Evolutionary conservation across 2,797 vertebrate genomes (phyloP), one percentile per base, ranked within the genome.

Genomic region (Urosaurus nigricauda): DNA sequence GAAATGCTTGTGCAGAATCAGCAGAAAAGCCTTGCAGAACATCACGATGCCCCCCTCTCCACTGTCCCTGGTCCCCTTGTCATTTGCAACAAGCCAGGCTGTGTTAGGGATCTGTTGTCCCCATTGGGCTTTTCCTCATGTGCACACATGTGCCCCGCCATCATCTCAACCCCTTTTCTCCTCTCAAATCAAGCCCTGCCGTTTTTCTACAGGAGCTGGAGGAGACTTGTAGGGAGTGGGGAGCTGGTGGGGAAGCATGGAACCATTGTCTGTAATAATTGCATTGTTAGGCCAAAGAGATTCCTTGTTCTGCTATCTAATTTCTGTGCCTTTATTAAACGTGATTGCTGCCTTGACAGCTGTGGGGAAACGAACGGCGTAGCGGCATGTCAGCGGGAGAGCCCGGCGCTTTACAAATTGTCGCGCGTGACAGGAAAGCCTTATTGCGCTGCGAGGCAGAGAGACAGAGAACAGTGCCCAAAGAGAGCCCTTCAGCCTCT

Each of bases 201-300:
- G 16, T 58, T 80, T 53, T 56, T 32, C 16, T 13, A 21, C 35
- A 32, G 32, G 26, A 77, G 58, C 58, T 68, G 40, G 29, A 78
- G 74, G 16, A 43, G 73, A 19, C n/a, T 79, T 37, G 21, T 14
- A 58, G 37, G 53, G 13, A 26, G 58, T 13, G 74, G 71, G 13
- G 6, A 8, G 47, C 0, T 3, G n/a, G 12, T 24, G 26, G 85
- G 71, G 17, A 35, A 37, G 47, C 1, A 58, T 78, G 14, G 89
- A 93, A 90, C 88, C 90, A 93, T 86, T 91, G 94, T 94, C 94
- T 94, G 91, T 87, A 84, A 90, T 95, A 95, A 95, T 94, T 92
- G 93, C 93, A 92, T 95, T 93, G 95, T 95, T 90, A 94, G 92
- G 92, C 92, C 43, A 79, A 92, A 90, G 93, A 92, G 89, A 87